Base-by-base conservation (phyloP, 2,113 vertebrate genomes). In the Erythrocercus mccallii region DNA sequence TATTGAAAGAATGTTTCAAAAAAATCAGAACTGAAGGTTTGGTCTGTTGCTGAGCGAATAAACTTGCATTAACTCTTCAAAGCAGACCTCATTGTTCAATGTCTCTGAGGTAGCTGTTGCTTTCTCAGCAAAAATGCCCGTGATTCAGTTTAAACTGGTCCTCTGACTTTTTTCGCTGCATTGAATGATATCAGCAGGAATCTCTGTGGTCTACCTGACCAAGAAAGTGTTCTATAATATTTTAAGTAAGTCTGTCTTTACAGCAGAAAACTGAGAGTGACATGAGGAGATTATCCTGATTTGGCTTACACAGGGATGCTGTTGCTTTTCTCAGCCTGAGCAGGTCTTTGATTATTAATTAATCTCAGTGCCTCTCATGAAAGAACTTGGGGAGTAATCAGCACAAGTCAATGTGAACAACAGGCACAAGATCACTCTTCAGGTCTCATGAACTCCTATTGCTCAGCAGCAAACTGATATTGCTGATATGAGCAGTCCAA, bases 1-100 rank as follows among this genome's bases (percentile, higher is more conserved):
- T 38, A 79, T 79, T 88, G 81, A 97, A 98, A 96, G 96, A 97
- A 98, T 96, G 96, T 95, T 97, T 95, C 2, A 83, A 93, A 95
- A 93, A 91, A 84, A 86, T 37, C 76, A 82, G 92, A 92, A 92
- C 73, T 74, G 74, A 90, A 94, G 53, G 38, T 96, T 90, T 94
- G 84, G 51, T 76, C 37, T 95, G 76, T 92, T 86, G 82, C 81
- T 91, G 81, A 92, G 78, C 93, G 96, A 96, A 95, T 91, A 95
- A 93, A 90, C 84, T 95, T 96, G 78, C 44, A 91, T 31, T 93
- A 85, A 65, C 76, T 91, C 74, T 96, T 95, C 95, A 92, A 79
- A 94, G 84, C 69, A 92, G 92, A 72, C 33, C 87, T 86, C 57
- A 86, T 92, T 97, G 89, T 94, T 97, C 86, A 72, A 6, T 56